Conservation (phyloP, 2,113 vertebrate species). For the Gorsachius goisagi region DNA sequence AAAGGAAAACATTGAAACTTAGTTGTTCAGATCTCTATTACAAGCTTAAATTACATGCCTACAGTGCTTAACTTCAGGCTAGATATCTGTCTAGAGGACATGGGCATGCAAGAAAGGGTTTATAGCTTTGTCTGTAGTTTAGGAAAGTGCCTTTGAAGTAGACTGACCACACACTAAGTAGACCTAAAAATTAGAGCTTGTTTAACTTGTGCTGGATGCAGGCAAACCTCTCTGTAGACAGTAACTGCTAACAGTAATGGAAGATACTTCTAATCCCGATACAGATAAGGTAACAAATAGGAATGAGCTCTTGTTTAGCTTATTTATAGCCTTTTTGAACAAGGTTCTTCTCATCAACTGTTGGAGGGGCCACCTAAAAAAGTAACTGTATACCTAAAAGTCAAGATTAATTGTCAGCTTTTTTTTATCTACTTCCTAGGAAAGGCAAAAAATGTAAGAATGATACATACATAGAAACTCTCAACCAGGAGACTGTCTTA, state of each 20-base stretch:
- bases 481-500: not conserved
- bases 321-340: not conserved
- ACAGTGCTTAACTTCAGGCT: not conserved
- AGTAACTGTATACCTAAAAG: not conserved
- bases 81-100: not conserved
- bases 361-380: not conserved
- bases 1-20: not conserved
- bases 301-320: not conserved
- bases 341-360: not conserved
- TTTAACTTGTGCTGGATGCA: slow-evolving; percentile 9
- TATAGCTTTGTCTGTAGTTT: not conserved
- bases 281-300: not conserved
- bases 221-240: slow-evolving; percentile 13
- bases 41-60: not conserved
- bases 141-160: slow-evolving; percentile 34
- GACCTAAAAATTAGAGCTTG: not conserved
- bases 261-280: not conserved
- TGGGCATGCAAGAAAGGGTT: not conserved
- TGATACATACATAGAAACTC: not conserved
- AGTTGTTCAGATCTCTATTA: not conserved
- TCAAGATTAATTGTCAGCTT: not conserved
- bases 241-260: not conserved
- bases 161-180: not conserved
- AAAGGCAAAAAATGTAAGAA: not conserved
- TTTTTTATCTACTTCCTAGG: not conserved